phyloP scores from a whole-genome alignment of 1,140 invertebrate species.

The Papilio machaon region DNA sequence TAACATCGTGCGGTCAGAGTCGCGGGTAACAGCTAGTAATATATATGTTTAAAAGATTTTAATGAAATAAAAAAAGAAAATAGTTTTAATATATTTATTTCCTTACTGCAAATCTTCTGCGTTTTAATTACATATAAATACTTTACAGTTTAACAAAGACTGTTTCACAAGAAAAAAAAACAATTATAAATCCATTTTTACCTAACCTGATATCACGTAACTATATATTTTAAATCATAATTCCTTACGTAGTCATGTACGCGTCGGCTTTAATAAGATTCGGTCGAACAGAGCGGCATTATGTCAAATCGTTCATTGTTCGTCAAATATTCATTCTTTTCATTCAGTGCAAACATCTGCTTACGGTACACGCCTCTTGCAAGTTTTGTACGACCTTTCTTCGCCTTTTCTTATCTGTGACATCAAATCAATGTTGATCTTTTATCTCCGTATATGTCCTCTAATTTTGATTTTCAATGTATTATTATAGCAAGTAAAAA shows the following conservation, averaged over 20 bases:
- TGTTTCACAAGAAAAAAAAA: too few relatives aligned
- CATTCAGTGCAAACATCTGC: conserved; percentile 70
- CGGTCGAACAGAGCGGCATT: conserved; percentile 65
- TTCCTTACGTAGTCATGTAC: conserved; percentile 43
- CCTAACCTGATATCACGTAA: background rate
- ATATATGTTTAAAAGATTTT: too few relatives aligned
- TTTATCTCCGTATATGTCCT: conserved; percentile 42
- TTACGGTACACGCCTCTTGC: conserved; percentile 47
- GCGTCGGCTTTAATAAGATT: conserved; percentile 75
- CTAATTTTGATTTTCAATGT: background rate
- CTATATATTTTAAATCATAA: conserved; percentile 42
- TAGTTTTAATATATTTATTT: too few relatives aligned
- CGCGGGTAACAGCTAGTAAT: too few relatives aligned
- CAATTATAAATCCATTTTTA: too few relatives aligned
- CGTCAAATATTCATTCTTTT: conserved; percentile 60
- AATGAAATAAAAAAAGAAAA: too few relatives aligned
- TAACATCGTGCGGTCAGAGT: too few relatives aligned
- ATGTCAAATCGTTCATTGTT: conserved; percentile 63
- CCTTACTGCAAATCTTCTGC: too few relatives aligned
- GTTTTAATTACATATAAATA: background rate
- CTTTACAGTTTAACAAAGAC: background rate
- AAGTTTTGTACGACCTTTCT: conserved; percentile 41
- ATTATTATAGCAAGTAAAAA: too few relatives aligned
- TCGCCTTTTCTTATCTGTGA: conserved; percentile 49
- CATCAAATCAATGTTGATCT: conserved; percentile 48